phyloP scores from a whole-genome alignment of 2,797 vertebrate genomes.

The Phalanger gymnotis region DNA sequence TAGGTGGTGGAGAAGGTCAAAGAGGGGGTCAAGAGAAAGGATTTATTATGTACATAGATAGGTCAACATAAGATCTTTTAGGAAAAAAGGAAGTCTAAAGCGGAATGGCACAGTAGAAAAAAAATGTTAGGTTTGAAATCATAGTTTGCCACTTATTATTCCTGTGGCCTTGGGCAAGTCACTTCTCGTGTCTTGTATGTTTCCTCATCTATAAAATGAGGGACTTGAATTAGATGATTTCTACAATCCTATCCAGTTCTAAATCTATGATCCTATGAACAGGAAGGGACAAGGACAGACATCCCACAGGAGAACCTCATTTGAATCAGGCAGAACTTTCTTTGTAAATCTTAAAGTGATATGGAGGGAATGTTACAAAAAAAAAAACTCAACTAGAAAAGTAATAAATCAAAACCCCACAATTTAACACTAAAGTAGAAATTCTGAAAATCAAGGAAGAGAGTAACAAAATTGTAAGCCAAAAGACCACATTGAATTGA shows the following conservation, averaged over 20 bases:
- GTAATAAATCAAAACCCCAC: background rate
- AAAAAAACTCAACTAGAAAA: background rate
- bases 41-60: background rate
- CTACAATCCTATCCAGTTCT: background rate
- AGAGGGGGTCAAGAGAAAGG: background rate
- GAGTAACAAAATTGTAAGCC: background rate
- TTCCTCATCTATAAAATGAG: background rate
- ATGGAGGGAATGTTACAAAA: background rate
- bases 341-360: background rate
- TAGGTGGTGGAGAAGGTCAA: background rate
- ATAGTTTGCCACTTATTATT: background rate
- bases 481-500: background rate
- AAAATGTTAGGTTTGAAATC: background rate
- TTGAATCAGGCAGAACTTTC: background rate
- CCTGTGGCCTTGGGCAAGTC: background rate
- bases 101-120: background rate
- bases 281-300: background rate
- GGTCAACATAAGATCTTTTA: background rate
- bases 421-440: background rate
- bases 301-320: background rate
- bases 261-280: background rate
- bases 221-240: background rate
- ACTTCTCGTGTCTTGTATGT: background rate
- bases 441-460: background rate
- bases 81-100: background rate